These are phyloP conservation scores for Zaprionus lineosus DNA, from an alignment of 2,888 invertebrate genomes.

Conservation along the genomic window DNA sequence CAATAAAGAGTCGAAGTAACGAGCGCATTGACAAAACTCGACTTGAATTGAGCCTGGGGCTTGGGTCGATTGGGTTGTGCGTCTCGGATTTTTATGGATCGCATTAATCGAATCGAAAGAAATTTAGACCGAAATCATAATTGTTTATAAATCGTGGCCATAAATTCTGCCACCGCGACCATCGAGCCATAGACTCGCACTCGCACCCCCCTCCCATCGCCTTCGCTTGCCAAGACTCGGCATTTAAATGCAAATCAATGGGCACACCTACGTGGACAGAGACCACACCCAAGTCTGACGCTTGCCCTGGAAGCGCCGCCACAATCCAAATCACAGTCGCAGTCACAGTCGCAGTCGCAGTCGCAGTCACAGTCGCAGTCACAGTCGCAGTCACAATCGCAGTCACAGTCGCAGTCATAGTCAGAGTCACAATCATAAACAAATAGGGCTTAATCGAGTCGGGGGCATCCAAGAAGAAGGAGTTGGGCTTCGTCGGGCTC, in stretches of 20 bases:
- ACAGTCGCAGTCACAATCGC: no score
- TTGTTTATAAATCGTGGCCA: slow-evolving; percentile 72
- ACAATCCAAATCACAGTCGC: slow-evolving; percentile 46
- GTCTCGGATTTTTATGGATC: slow-evolving; percentile 39
- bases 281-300: slow-evolving; percentile 49
- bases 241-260: slow-evolving; percentile 70
- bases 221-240: neutral
- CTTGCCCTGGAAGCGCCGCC: slow-evolving; percentile 57
- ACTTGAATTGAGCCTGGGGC: no score
- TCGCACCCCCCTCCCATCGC: slow-evolving; percentile 6
- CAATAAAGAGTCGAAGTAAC: slow-evolving; percentile 50
- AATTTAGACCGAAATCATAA: slow-evolving; percentile 60
- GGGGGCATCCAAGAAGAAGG: neutral
- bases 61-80: no score
- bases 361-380: no score
- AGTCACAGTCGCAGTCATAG: no score
- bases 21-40: slow-evolving; percentile 20
- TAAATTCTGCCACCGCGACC: slow-evolving; percentile 55
- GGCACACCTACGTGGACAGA: slow-evolving; percentile 51
- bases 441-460: slow-evolving; percentile 41
- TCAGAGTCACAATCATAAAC: slow-evolving; percentile 47
- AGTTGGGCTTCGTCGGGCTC: neutral
- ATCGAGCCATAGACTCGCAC: slow-evolving; percentile 4
- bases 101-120: slow-evolving; percentile 43
- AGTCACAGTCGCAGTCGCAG: no score